phyloP scores from a whole-genome alignment of 2,797 vertebrate species.

The Danionella dracula region DNA sequence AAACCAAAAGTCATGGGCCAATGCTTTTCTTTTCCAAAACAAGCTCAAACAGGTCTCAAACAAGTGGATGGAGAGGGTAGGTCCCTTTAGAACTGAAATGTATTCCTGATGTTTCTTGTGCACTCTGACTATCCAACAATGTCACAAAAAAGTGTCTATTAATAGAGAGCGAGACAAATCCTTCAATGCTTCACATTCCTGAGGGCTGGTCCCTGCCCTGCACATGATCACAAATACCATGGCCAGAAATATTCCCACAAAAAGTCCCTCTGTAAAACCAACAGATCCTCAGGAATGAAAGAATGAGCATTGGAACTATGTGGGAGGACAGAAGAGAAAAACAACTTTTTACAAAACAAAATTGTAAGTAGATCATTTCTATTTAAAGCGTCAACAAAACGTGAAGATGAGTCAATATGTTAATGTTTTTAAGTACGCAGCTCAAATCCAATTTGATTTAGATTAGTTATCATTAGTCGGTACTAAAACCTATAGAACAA shows the following conservation, averaged over 20 bases:
- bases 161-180: constrained; percentile 64
- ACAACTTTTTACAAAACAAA: constrained; percentile 55
- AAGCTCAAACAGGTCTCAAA: no score
- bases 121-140: constrained; percentile 66
- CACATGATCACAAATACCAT: constrained; percentile 57
- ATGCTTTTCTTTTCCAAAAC: no score
- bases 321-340: constrained; percentile 44
- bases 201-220: constrained; percentile 53
- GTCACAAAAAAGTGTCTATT: constrained; percentile 70
- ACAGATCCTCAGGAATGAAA: constrained; percentile 36
- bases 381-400: no score
- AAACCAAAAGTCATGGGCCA: no score
- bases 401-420: no score
- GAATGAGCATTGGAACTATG: constrained; percentile 59
- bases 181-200: constrained; percentile 72
- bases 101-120: constrained; percentile 25
- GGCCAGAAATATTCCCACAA: constrained; percentile 57
- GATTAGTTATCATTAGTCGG: no score
- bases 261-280: constrained; percentile 51
- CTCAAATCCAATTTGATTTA: no score
- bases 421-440: no score
- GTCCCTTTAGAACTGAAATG: constrained; percentile 31
- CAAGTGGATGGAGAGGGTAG: no score
- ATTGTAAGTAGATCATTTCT: background rate
- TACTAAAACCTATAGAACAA: no score